Percentiles rank a stretch among this genome's conserved stretches.
Evolutionary conservation across 2,797 vertebrate genomes (phyloP).

Genomic region (Potorous gilbertii): DNA sequence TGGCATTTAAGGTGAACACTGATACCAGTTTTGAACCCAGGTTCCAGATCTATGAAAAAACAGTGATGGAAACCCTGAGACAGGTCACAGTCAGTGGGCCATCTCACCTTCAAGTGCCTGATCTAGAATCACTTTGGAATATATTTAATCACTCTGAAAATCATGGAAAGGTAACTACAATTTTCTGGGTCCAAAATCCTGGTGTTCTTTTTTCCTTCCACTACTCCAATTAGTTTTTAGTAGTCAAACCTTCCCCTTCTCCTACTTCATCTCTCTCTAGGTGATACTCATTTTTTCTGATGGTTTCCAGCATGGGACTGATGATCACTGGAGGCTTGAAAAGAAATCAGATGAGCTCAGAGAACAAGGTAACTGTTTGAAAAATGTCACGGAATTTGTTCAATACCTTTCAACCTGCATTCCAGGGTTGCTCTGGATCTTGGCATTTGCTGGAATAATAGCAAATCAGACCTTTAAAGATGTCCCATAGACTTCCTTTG

Average conservation of each 20-base stretch:
- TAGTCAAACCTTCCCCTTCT: background rate
- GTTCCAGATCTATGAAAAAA: constrained; percentile 67
- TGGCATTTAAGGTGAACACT: constrained; percentile 71
- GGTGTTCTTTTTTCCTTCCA: background rate
- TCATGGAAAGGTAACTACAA: constrained; percentile 61
- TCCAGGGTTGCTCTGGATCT: background rate
- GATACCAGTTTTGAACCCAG: constrained; percentile 29
- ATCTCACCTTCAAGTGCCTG: constrained; percentile 50
- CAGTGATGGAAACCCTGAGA: constrained; percentile 45
- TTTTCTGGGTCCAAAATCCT: background rate
- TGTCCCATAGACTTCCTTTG: background rate
- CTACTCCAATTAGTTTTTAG: background rate
- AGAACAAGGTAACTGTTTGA: constrained; percentile 64
- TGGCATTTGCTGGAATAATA: background rate
- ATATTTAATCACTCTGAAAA: constrained; percentile 48
- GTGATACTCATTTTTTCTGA: constrained; percentile 77
- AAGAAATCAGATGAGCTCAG: constrained; percentile 65
- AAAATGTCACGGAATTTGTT: background rate
- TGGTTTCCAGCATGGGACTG: constrained; percentile 54
- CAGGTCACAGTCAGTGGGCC: constrained; percentile 49
- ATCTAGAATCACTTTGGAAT: constrained; percentile 62
- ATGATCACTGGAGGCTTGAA: constrained; percentile 57
- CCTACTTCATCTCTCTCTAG: constrained; percentile 44
- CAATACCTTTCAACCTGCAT: background rate
- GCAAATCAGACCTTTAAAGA: background rate